Evolutionary conservation across 2,888 invertebrate species (phyloP).

Genomic region (Galerucella pusilla): DNA sequence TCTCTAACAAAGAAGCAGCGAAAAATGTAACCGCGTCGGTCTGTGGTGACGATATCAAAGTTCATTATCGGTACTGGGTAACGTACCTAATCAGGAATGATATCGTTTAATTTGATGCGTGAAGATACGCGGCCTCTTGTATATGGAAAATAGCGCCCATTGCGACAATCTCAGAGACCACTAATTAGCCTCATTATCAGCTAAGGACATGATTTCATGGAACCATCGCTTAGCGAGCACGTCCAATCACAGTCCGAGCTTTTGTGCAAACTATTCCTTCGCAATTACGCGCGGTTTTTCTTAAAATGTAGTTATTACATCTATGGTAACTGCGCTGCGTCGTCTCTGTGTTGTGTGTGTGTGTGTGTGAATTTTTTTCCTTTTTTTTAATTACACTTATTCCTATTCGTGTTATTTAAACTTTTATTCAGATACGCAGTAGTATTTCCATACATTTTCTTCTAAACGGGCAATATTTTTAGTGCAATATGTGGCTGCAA

Average conservation of each 20-base stretch:
- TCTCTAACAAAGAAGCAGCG: slow-evolving; percentile 21
- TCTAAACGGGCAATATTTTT: no score
- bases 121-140: slow-evolving; percentile 52
- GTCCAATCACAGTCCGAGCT: slow-evolving; percentile 57
- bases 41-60: slow-evolving; percentile 49
- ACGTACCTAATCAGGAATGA: slow-evolving; percentile 54
- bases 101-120: slow-evolving; percentile 57
- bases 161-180: slow-evolving; percentile 61
- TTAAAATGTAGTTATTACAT: slow-evolving; percentile 55
- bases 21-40: slow-evolving; percentile 43
- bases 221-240: slow-evolving; percentile 54
- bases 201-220: slow-evolving; percentile 59
- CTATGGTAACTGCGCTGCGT: slow-evolving; percentile 48
- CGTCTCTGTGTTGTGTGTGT: slow-evolving; percentile 36
- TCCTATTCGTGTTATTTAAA: slow-evolving; percentile 46
- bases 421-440: neutral
- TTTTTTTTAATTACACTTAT: slow-evolving; percentile 47
- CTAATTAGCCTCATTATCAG: slow-evolving; percentile 61
- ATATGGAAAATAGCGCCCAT: slow-evolving; percentile 59
- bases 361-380: neutral
- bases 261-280: slow-evolving; percentile 48
- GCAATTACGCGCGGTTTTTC: slow-evolving; percentile 53
- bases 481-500: no score
- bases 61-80: slow-evolving; percentile 50
- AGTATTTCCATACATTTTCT: no score